Evolutionary conservation across 1,140 invertebrate species (phyloP), one percentile per base, ranked within the genome.

Genomic region (Panagrolaimus sp.): DNA sequence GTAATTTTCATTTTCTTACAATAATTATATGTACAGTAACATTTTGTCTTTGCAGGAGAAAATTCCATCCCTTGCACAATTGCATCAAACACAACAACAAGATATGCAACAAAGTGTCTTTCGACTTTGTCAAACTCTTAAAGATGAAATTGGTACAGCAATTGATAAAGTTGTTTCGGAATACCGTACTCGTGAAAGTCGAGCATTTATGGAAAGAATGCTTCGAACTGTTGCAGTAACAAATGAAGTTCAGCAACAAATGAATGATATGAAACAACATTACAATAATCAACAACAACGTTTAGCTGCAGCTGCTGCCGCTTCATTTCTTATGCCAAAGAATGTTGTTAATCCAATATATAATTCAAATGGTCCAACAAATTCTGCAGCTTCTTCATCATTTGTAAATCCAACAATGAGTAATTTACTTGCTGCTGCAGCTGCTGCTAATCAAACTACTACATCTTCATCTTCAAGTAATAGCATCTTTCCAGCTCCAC

Each of bases 391-490:
- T 23, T 42, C 61, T 16, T 64, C 71, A 14, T 46, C 51, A 20
- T 57, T 57, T 57, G 27, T 25, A 11, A 16, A 20, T 57, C 51
- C 51, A 11, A 13, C 8, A 20, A 57, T 57, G 51, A 57, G 51
- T 27, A 57, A 57, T 27, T 57, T 57, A 4, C 51, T 71, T 27
- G 69, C 67, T 14, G 70, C 71, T 23, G 57, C 65, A 43, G 46
- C 51, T 9, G 67, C 70, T n/a, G 68, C 61, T 47, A 62, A 46
- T 27, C 44, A 42, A n/a, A 70, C 53, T 16, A 20, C 51, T 14
- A 27, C 51, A 57, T 25, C n/a, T n/a, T n/a, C 51, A 27, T 25
- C 43, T 27, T 20, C 42, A 47, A 45, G 23, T n/a, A 23, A 44
- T n/a, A 20, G 20, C 45, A 70, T 45, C 53, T 66, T 63, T 43